Conservation (phyloP, 2,888 invertebrate species). For the Cacoxenus indagator region DNA sequence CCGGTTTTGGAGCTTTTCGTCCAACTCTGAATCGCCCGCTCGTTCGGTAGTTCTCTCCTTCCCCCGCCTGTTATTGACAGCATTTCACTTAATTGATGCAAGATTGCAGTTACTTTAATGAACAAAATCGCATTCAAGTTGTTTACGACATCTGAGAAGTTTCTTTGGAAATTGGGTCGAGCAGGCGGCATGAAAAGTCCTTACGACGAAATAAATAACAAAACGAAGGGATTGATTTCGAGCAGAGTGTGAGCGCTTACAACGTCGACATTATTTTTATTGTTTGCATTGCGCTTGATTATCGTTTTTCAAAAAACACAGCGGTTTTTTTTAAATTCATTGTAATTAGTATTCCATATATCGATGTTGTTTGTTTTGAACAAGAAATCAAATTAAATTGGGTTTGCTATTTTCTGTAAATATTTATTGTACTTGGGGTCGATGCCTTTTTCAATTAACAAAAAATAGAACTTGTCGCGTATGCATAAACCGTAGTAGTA, state of each 20-base stretch:
- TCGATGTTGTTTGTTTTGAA: not conserved
- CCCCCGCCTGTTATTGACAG: slow-evolving; percentile 13
- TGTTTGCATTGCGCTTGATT: too few species aligned
- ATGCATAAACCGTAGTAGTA: not conserved
- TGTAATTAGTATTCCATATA: not conserved
- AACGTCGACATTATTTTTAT: too few species aligned
- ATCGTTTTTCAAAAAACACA: too few species aligned
- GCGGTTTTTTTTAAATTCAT: too few species aligned
- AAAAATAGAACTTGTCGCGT: not conserved
- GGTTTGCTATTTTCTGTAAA: not conserved
- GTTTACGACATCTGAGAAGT: slow-evolving; percentile 16
- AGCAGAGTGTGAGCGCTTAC: too few species aligned
- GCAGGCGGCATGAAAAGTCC: not conserved
- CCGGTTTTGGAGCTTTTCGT: slow-evolving; percentile 58
- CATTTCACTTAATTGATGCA: slow-evolving; percentile 48
- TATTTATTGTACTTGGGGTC: slow-evolving; percentile 9
- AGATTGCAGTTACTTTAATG: slow-evolving; percentile 5
- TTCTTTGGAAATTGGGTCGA: slow-evolving; percentile 7
- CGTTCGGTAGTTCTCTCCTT: too few species aligned
- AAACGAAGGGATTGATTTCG: too few species aligned
- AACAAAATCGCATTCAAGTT: slow-evolving; percentile 13
- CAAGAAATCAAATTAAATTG: slow-evolving; percentile 11
- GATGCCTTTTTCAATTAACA: not conserved
- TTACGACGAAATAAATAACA: too few species aligned
- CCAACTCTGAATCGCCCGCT: not conserved